A percentile compares a stretch with the other conserved stretches of the same genome.
These are phyloP conservation scores for Gnathonemus longibarbis DNA, from an alignment of 2,113 vertebrate genomes.

Conservation along the genomic window DNA sequence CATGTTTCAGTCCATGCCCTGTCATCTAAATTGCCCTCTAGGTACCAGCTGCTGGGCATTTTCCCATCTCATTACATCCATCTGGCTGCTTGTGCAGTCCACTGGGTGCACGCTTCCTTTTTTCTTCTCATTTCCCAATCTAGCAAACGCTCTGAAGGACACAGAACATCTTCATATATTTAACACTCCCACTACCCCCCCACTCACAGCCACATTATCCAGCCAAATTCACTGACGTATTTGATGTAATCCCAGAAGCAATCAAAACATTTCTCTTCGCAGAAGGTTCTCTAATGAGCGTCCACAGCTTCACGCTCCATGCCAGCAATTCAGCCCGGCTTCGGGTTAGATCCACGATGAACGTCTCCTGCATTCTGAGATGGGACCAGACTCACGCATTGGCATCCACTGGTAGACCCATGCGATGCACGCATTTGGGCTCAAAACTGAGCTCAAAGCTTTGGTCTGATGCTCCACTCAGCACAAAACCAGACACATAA, in stretches of 20 bases:
- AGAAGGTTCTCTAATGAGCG: not conserved
- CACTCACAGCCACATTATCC: not conserved
- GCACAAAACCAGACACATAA: not conserved
- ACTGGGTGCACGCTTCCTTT: not conserved
- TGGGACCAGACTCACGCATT: not conserved
- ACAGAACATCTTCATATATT: not conserved
- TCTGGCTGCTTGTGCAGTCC: not conserved
- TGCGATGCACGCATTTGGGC: not conserved
- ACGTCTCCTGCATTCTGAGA: not conserved
- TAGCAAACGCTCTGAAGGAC: not conserved
- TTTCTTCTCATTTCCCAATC: not conserved
- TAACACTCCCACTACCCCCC: not conserved
- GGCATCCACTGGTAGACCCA: not conserved
- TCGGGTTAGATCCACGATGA: not conserved
- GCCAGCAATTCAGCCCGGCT: not conserved
- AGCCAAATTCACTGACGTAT: not conserved
- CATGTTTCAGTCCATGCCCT: not conserved
- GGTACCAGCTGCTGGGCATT: not conserved
- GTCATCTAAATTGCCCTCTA: not conserved
- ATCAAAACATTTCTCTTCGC: not conserved
- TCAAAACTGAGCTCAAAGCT: not conserved
- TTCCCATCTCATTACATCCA: not conserved
- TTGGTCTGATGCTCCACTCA: not conserved
- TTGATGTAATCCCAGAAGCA: not conserved
- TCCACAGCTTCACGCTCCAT: not conserved